phyloP scores from a whole-genome alignment of 2,888 invertebrate genomes.

The Watsonalla cultraria region DNA sequence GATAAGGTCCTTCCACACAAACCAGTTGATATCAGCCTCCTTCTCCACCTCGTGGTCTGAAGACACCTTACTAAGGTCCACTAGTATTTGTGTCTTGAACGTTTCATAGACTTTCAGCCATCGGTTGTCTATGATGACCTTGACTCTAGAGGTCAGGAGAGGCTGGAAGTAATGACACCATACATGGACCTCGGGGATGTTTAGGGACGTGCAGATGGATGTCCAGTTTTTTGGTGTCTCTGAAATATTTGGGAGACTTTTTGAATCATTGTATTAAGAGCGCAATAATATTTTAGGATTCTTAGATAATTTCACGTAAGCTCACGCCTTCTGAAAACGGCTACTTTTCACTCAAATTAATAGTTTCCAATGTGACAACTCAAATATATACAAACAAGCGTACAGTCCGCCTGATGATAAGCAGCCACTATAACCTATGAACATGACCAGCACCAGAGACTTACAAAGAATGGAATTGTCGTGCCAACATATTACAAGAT shows the following conservation, averaged over 20 bases:
- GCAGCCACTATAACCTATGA: no score
- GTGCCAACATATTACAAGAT: no score
- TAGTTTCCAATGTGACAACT: no score
- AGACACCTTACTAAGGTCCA: constrained; percentile 60
- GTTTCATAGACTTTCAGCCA: constrained; percentile 60
- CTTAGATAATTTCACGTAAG: no score
- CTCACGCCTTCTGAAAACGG: no score
- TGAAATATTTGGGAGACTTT: constrained; percentile 31
- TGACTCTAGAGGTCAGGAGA: constrained; percentile 83
- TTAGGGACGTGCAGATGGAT: constrained; percentile 78
- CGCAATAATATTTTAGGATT: no score
- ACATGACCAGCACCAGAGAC: no score
- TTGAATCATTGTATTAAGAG: neutral
- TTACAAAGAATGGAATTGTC: no score
- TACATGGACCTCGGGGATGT: constrained; percentile 79
- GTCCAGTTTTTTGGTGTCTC: constrained; percentile 82
- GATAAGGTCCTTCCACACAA: constrained; percentile 85
- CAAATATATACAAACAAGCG: neutral
- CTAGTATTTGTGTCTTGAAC: constrained; percentile 57
- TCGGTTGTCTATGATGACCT: constrained; percentile 76
- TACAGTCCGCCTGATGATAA: no score
- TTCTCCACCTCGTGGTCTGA: constrained; percentile 69
- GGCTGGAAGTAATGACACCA: constrained; percentile 87
- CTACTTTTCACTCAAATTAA: no score
- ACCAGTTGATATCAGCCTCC: constrained; percentile 83